Evolutionary conservation across 2,113 vertebrate species (phyloP).

Genomic region (Pomatorhinus ruficollis): DNA sequence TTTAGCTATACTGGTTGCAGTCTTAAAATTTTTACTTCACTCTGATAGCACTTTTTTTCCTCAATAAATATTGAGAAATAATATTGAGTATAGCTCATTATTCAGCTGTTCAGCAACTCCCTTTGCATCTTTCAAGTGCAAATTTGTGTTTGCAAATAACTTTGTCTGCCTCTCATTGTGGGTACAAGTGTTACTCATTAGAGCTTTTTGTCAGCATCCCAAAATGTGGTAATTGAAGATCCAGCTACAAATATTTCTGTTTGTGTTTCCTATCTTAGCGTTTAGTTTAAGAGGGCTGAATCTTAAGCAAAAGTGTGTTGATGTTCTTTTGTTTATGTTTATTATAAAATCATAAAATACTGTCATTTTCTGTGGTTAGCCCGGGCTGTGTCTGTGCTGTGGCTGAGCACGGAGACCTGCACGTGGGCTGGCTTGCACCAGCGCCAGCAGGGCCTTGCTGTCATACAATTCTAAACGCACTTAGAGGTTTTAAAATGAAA

Average conservation of each 20-base stretch:
- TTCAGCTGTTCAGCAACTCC: background rate
- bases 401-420: background rate
- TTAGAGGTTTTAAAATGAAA: constrained; percentile 47
- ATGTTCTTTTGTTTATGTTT: background rate
- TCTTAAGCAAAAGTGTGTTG: background rate
- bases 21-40: background rate
- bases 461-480: constrained; percentile 9
- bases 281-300: background rate
- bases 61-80: background rate
- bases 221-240: background rate
- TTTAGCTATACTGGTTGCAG: background rate
- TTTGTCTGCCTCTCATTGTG: background rate
- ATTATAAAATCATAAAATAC: background rate
- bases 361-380: background rate
- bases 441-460: constrained; percentile 19
- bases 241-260: background rate
- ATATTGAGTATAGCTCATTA: background rate
- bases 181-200: constrained; percentile 33
- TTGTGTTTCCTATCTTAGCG: background rate
- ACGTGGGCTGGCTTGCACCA: background rate
- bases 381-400: background rate
- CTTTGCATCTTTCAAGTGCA: background rate
- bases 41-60: background rate
- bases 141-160: constrained; percentile 23
- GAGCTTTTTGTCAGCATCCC: background rate